These are phyloP conservation scores for Ctenicera cuprea DNA, from an alignment of 2,888 invertebrate genomes.

Conservation along the genomic window DNA sequence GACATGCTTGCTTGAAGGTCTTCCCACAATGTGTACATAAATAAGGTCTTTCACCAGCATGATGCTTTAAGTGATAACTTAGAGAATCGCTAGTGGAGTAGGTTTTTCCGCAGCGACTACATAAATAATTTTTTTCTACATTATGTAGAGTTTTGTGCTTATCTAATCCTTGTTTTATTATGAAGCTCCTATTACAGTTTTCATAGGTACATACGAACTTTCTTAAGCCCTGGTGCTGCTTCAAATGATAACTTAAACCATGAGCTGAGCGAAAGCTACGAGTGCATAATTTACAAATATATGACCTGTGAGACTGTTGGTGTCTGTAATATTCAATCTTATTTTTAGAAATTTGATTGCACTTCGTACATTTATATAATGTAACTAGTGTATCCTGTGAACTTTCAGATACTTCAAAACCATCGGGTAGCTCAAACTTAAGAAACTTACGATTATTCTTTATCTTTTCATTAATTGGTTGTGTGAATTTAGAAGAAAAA, in stretches of 20 bases:
- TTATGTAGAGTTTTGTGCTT: slow-evolving; percentile 58
- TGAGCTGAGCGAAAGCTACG: slow-evolving; percentile 54
- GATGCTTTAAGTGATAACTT: slow-evolving; percentile 59
- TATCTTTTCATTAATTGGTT: no score
- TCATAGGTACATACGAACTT: slow-evolving; percentile 58
- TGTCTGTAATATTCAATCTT: no score
- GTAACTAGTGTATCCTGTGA: no score
- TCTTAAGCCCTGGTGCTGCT: slow-evolving; percentile 53
- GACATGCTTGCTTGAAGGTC: slow-evolving; percentile 58
- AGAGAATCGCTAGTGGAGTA: slow-evolving; percentile 59
- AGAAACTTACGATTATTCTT: no score
- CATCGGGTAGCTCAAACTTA: no score
- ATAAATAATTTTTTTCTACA: slow-evolving; percentile 54
- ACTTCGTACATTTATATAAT: no score
- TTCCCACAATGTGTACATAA: slow-evolving; percentile 60
- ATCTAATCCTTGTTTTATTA: slow-evolving; percentile 52
- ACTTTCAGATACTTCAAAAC: no score
- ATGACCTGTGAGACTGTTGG: neutral
- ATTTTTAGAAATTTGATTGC: no score
- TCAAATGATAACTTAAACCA: slow-evolving; percentile 51
- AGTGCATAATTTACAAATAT: slow-evolving; percentile 57
- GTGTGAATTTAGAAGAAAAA: no score
- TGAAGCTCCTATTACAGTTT: slow-evolving; percentile 57
- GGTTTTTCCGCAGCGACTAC: slow-evolving; percentile 57
- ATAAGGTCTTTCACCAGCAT: slow-evolving; percentile 55